phyloP scores from a whole-genome alignment of 35 echinoderm and acorn worm genomes.

The Hemicentrotus pulcherrimus region DNA sequence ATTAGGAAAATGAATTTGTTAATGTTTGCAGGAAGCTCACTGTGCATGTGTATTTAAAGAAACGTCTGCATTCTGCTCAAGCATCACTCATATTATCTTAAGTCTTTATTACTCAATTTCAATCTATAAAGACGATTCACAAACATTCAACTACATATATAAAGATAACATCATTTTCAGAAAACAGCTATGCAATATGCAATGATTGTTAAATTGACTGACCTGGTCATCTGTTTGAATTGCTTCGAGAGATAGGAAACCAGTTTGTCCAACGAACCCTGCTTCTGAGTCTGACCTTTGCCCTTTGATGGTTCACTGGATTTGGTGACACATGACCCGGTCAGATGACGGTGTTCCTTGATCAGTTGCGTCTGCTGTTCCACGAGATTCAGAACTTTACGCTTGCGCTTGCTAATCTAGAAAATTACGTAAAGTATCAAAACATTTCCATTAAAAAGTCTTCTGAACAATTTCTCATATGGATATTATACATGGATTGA shows the following conservation, averaged over 20 bases:
- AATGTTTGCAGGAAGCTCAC: too few species aligned
- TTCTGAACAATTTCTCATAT: not conserved
- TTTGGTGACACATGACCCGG: not conserved
- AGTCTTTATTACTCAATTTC: too few species aligned
- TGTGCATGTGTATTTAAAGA: too few species aligned
- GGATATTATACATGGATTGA: not conserved
- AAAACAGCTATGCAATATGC: not conserved
- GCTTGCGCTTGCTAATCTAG: not conserved
- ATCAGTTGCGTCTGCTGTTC: slow-evolving; percentile 18
- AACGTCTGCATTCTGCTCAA: too few species aligned
- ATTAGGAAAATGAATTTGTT: too few species aligned
- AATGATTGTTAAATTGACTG: not conserved
- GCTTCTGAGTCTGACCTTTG: not conserved
- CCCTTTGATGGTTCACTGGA: not conserved
- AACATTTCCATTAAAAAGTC: not conserved
- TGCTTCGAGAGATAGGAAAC: slow-evolving; percentile 28
- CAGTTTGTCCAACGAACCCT: slow-evolving; percentile 33
- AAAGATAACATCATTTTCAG: not conserved
- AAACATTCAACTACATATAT: not conserved
- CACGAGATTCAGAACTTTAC: not conserved
- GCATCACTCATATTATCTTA: too few species aligned
- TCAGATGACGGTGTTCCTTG: not conserved
- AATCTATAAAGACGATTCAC: too few species aligned
- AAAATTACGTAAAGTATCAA: not conserved
- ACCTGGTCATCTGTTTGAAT: slow-evolving; percentile 10